Conservation (phyloP, 2,113 vertebrate genomes). For the Leucosticte australis region DNA sequence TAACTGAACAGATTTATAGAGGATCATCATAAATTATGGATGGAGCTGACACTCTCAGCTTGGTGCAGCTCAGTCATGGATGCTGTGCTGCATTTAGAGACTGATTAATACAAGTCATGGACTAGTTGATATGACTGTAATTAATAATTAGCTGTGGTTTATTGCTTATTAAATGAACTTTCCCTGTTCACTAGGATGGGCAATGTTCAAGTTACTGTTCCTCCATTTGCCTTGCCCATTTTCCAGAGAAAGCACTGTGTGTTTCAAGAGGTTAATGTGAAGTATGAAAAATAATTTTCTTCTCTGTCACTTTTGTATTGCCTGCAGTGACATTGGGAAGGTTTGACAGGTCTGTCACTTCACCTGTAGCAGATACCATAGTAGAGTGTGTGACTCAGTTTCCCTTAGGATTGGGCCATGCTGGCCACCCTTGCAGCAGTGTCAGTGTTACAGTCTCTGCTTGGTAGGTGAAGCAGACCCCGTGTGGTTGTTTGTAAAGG, state of each 20-base stretch:
- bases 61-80: neutral
- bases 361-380: neutral
- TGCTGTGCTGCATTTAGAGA: fast-evolving
- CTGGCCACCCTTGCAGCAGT: neutral
- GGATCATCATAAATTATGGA: neutral
- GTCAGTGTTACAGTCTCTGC: neutral
- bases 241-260: neutral
- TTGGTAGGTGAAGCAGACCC: neutral
- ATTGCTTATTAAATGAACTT: neutral
- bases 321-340: neutral
- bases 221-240: neutral
- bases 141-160: neutral
- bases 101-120: neutral
- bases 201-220: neutral
- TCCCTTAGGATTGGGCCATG: neutral
- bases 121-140: neutral
- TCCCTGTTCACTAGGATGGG: neutral
- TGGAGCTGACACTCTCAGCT: neutral
- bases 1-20: neutral
- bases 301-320: neutral
- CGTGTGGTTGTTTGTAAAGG: neutral
- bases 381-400: neutral
- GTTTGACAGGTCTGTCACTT: neutral
- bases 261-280: neutral
- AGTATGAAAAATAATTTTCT: neutral